Base-by-base conservation (phyloP, 2,888 invertebrate genomes). In the Mellilla xanthometata region DNA sequence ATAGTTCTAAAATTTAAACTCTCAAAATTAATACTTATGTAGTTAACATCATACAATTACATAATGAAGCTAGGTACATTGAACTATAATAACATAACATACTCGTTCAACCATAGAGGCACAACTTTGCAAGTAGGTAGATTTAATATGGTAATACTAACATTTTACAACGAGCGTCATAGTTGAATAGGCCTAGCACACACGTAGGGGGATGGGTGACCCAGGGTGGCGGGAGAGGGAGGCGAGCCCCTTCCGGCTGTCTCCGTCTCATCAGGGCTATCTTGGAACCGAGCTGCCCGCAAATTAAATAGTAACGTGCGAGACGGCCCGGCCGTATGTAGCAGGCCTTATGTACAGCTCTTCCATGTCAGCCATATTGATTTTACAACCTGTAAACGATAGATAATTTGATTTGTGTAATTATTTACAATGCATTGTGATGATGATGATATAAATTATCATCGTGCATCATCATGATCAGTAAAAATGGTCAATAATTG, bases 231-330 rank as follows among this genome's bases (percentile, higher is more conserved):
- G 70, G 24, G 7, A 24, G 24, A 2, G 19, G 19, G 19, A 19
- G 19, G 7, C n/a, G 7, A 19, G 35, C 67, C 62, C 57, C 74
- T 79, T 86, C 85, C 86, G 80, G 75, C 81, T 82, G 87, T 86
- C 86, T 86, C 81, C 83, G 79, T 69, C 82, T 81, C 84, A 81
- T 83, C 86, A 82, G 78, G 75, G 81, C 81, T 84, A 87, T 87
- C 87, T 87, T 84, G 77, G 76, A 70, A 62, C 58, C 72, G 71
- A 67, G 70, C 72, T 69, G 74, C 65, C 79, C 81, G 82, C 82
- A 81, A 87, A 85, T 86, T 87, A 86, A 86, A 85, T 86, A 84
- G 71, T 80, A 73, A 72, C 72, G 66, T 73, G 61, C 65, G 62
- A 24, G 7, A 52, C 60, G 51, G 57, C 51, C 61, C 59, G 58